These are phyloP conservation scores for Nemapogon koenigi DNA, from an alignment of 2,888 invertebrate species.

Conservation along the genomic window DNA sequence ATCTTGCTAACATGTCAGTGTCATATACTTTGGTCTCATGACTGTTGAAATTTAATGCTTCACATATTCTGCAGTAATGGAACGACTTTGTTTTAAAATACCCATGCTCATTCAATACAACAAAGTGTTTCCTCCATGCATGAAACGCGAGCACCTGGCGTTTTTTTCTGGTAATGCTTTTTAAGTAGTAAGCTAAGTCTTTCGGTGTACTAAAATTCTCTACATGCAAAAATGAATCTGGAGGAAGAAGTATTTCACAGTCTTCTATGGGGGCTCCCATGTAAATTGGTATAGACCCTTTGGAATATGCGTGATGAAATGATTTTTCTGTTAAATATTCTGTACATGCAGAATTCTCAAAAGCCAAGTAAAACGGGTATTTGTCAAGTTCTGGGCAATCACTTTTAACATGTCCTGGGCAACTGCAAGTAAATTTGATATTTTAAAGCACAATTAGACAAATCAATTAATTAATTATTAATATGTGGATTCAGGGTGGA, in stretches of 20 bases:
- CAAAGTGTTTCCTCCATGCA: slow-evolving; percentile 65
- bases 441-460: too few species aligned
- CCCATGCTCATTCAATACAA: slow-evolving; percentile 70
- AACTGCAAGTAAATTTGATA: too few species aligned
- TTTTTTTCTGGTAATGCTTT: slow-evolving; percentile 36
- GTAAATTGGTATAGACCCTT: slow-evolving; percentile 69
- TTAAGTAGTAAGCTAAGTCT: slow-evolving; percentile 59
- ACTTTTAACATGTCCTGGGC: slow-evolving; percentile 66
- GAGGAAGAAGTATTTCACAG: slow-evolving; percentile 60
- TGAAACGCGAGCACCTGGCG: slow-evolving; percentile 52
- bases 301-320: slow-evolving; percentile 70
- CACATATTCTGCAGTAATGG: slow-evolving; percentile 71
- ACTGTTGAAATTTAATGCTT: slow-evolving; percentile 70
- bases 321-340: slow-evolving; percentile 76
- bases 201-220: slow-evolving; percentile 56
- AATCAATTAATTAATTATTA: too few species aligned
- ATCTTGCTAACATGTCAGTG: slow-evolving; percentile 14
- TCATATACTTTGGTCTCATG: slow-evolving; percentile 25
- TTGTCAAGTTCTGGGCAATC: slow-evolving; percentile 63
- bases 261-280: slow-evolving; percentile 65
- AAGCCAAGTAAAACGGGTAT: slow-evolving; percentile 73
- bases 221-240: slow-evolving; percentile 67
- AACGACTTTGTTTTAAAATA: slow-evolving; percentile 66
- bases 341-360: slow-evolving; percentile 73
- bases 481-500: too few species aligned